Evolutionary conservation across 2,888 invertebrate species (phyloP).

Genomic region (Lutraria lutraria): DNA sequence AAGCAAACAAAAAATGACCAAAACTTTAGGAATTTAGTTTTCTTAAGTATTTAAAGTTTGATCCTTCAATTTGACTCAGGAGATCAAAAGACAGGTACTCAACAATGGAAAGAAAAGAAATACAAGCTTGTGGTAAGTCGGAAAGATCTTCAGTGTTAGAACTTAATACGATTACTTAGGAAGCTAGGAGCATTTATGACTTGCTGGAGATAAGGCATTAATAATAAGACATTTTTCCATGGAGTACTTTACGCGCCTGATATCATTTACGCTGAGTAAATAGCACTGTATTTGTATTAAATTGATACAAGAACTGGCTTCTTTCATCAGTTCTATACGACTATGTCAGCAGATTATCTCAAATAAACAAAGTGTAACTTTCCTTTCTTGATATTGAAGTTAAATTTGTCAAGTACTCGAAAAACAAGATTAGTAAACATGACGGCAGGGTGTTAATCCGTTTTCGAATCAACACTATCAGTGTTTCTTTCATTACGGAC

Average conservation of each 20-base stretch:
- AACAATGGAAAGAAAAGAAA: constrained; percentile 27
- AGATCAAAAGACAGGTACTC: constrained; percentile 28
- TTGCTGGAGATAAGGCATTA: neutral
- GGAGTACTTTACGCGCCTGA: neutral
- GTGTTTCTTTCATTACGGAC: constrained; percentile 6
- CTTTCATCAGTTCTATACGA: neutral
- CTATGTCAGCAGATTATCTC: constrained; percentile 34
- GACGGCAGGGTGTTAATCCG: constrained; percentile 48
- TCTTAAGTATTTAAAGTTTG: constrained; percentile 29
- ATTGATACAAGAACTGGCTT: neutral
- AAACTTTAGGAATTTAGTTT: constrained; percentile 26
- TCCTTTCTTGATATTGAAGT: constrained; percentile 12
- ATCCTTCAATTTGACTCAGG: neutral
- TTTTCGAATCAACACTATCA: constrained; percentile 33
- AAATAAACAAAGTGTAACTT: constrained; percentile 37
- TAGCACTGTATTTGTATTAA: neutral
- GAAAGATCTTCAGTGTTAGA: neutral
- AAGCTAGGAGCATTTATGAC: neutral
- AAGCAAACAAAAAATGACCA: constrained; percentile 23
- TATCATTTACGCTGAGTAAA: constrained; percentile 14
- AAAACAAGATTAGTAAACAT: constrained; percentile 50
- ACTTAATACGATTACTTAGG: constrained; percentile 17
- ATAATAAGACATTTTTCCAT: neutral
- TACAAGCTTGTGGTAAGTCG: constrained; percentile 17
- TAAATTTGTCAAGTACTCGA: constrained; percentile 36